These are phyloP conservation scores for Myiopsitta monachus DNA, from an alignment of 2,113 vertebrate genomes.

Conservation along the genomic window DNA sequence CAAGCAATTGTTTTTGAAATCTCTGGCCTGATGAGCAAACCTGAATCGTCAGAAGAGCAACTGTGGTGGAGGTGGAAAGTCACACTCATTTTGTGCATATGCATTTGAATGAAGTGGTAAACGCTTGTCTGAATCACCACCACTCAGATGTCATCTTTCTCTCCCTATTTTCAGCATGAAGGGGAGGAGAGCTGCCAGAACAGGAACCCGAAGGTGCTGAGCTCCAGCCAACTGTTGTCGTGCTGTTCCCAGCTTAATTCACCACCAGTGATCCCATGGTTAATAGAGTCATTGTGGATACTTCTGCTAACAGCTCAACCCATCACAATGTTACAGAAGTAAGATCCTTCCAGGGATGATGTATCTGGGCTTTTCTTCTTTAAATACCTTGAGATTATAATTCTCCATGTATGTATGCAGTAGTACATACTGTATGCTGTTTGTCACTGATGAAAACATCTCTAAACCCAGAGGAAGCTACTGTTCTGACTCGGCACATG, in stretches of 20 bases:
- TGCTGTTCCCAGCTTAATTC: neutral
- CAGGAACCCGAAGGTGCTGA: neutral
- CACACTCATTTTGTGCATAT: conserved; percentile 17
- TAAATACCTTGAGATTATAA: neutral
- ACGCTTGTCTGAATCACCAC: conserved; percentile 48
- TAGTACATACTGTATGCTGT: neutral
- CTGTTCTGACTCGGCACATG: rapidly evolving
- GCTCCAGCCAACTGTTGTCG: conserved; percentile 30
- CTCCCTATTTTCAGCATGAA: conserved; percentile 36
- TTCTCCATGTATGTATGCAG: neutral
- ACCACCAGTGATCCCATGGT: neutral
- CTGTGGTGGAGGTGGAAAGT: conserved; percentile 16
- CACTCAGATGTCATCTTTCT: conserved; percentile 23
- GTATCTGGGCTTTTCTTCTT: neutral
- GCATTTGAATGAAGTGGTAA: conserved; percentile 52
- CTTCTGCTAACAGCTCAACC: neutral
- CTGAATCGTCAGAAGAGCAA: conserved; percentile 30
- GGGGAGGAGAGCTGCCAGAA: conserved; percentile 46
- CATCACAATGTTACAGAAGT: neutral
- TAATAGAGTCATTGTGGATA: neutral
- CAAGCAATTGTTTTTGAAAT: conserved; percentile 7
- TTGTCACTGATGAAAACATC: neutral
- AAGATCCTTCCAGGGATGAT: neutral
- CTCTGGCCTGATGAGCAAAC: conserved; percentile 10
- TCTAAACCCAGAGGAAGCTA: neutral